A percentile compares a stretch with the other conserved stretches of the same genome.
Evolutionary conservation across 2,113 vertebrate genomes (phyloP).

Genomic region (Cyprinodon tularosa): DNA sequence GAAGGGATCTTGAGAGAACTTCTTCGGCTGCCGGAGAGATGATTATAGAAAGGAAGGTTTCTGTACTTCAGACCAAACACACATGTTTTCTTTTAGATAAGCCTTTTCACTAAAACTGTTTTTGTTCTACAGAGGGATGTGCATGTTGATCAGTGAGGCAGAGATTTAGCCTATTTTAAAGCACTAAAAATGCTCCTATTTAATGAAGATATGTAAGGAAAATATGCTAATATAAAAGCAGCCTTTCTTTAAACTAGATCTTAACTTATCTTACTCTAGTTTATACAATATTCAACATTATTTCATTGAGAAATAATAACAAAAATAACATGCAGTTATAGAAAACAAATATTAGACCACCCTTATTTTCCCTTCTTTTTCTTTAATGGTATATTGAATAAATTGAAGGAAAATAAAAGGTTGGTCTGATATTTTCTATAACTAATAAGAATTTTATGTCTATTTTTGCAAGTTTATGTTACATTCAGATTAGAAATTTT

Average conservation of each 20-base stretch:
- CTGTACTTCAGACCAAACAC: neutral
- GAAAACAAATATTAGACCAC: too few relatives aligned
- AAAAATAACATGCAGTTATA: too few relatives aligned
- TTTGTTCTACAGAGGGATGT: neutral
- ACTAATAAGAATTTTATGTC: neutral
- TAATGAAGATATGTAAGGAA: neutral
- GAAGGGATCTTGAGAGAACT: constrained; percentile 22
- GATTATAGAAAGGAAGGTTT: constrained; percentile 13
- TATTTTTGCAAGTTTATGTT: neutral
- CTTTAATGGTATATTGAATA: too few relatives aligned
- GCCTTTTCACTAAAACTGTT: neutral
- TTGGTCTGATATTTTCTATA: neutral
- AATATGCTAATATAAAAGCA: too few relatives aligned
- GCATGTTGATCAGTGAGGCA: neutral
- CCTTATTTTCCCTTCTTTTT: too few relatives aligned
- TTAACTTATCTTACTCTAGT: too few relatives aligned
- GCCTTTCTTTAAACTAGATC: too few relatives aligned
- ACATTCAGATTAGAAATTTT: too few relatives aligned
- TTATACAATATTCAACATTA: too few relatives aligned
- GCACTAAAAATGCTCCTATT: neutral
- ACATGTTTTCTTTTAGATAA: constrained; percentile 3
- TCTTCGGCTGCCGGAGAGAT: constrained; percentile 11
- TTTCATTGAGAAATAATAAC: too few relatives aligned
- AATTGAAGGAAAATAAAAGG: too few relatives aligned
- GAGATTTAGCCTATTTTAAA: neutral